Evolutionary conservation across 2,113 vertebrate species (phyloP), one percentile per base, ranked within the genome.

Genomic region (Sander vitreus): DNA sequence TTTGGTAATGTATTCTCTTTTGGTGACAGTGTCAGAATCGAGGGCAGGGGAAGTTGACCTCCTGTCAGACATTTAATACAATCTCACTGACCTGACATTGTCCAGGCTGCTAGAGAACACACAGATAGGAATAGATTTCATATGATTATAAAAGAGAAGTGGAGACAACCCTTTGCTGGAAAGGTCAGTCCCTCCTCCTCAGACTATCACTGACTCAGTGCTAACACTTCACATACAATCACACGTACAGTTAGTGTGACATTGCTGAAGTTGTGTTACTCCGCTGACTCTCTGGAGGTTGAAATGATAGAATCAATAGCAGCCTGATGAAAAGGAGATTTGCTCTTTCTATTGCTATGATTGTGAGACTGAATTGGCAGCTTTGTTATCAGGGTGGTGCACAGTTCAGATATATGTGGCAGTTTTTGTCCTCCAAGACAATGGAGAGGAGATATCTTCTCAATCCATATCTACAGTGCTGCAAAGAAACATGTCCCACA

Each of bases 361-460:
- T 93, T 73, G 75, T 55, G 73, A 63, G 69, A 63, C 63, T 47
- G 78, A 78, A 88, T 63, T 73, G 83, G 81, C 84, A 84, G 76
- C 78, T 87, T 81, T 87, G 85, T 89, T 89, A 88, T 91, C 88
- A 54, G 81, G 36, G 58, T 18, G 3, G 23, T 21, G 66, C 79
- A 80, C 72, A 80, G 71, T 72, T 77, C 62, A 76, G 54, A 85
- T 43, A 43, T 43, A 80, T 81, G 25, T 82, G 80, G 45, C 66
- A 39, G 36, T 67, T 88, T 81, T 90, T 91, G 90, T 91, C 80
- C 79, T 78, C 57, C 60, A 81, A 76, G 84, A 92, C 81, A 92
- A 86, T 70, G 54, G 76, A 21, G 66, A 65, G 53, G 57, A 47
- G 70, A 75, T 90, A 89, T 93, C 82, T 64, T 50, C 65, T 80